These are phyloP conservation scores for Lepidonotus clava DNA, from an alignment of 2,888 invertebrate genomes.

Conservation along the genomic window DNA sequence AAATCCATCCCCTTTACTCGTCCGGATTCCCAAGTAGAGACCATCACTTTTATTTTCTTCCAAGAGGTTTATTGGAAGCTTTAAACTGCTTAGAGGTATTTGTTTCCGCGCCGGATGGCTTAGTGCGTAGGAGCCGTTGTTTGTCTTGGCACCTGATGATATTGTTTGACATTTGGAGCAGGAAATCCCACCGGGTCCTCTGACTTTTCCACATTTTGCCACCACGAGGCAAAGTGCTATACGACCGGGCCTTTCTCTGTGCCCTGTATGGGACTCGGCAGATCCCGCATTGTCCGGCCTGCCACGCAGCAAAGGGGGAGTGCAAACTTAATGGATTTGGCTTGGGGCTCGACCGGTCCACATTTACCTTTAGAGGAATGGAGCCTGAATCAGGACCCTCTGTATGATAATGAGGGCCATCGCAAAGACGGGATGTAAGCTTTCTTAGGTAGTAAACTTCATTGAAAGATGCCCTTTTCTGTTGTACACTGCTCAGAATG, in stretches of 20 bases:
- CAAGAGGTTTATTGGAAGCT: neutral
- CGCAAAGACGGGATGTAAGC: neutral
- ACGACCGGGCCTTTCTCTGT: neutral
- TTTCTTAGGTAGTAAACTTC: too few relatives aligned
- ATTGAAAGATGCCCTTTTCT: too few relatives aligned
- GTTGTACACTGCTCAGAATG: too few relatives aligned
- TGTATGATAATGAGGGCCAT: neutral
- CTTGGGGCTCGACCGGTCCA: neutral
- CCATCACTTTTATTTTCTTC: neutral
- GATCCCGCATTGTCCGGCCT: neutral
- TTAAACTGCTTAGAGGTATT: neutral
- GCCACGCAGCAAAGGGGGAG: neutral
- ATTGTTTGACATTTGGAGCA: constrained; percentile 2
- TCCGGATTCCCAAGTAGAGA: neutral
- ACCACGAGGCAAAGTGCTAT: neutral
- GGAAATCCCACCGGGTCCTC: neutral
- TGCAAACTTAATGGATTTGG: constrained; percentile 39
- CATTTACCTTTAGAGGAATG: neutral
- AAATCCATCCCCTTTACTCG: neutral
- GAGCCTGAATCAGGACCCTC: neutral
- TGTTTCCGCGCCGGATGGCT: neutral
- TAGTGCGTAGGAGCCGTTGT: neutral
- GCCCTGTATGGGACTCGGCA: neutral
- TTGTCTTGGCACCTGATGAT: constrained; percentile 11
- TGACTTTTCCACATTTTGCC: neutral